These are phyloP conservation scores for Crocodylus rhombifer DNA, from an alignment of 2,797 vertebrate genomes.

Conservation along the genomic window DNA sequence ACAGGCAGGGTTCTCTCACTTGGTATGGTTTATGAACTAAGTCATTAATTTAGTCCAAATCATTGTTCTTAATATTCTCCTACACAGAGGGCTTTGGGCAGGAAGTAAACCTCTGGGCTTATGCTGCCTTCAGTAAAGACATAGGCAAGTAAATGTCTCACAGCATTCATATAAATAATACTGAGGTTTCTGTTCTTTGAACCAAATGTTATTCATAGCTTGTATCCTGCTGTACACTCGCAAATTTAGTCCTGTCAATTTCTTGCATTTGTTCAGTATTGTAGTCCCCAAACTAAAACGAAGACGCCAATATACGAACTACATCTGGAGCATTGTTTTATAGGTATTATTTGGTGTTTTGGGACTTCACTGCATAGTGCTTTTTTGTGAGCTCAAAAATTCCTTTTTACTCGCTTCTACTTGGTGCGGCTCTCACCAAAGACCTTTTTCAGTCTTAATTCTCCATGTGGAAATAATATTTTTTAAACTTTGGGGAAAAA, in stretches of 20 bases:
- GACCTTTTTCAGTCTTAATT: too few relatives aligned
- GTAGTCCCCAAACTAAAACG: not conserved
- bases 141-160: too few relatives aligned
- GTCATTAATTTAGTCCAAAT: too few relatives aligned
- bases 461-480: not conserved
- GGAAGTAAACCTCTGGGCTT: too few relatives aligned
- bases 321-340: not conserved
- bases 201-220: not conserved
- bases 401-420: not conserved
- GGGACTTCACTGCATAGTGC: not conserved
- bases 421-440: too few relatives aligned
- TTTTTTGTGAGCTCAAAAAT: not conserved
- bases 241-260: not conserved
- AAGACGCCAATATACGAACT: not conserved
- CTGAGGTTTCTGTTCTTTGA: too few relatives aligned
- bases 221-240: not conserved
- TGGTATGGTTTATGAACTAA: too few relatives aligned
- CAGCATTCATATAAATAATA: too few relatives aligned
- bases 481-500: not conserved
- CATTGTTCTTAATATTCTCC: too few relatives aligned
- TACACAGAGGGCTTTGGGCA: too few relatives aligned
- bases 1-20: too few relatives aligned
- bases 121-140: too few relatives aligned
- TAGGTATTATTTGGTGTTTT: not conserved
- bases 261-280: not conserved